Conservation (phyloP, 2,113 vertebrate species). For the Hydrolagus affinis region DNA sequence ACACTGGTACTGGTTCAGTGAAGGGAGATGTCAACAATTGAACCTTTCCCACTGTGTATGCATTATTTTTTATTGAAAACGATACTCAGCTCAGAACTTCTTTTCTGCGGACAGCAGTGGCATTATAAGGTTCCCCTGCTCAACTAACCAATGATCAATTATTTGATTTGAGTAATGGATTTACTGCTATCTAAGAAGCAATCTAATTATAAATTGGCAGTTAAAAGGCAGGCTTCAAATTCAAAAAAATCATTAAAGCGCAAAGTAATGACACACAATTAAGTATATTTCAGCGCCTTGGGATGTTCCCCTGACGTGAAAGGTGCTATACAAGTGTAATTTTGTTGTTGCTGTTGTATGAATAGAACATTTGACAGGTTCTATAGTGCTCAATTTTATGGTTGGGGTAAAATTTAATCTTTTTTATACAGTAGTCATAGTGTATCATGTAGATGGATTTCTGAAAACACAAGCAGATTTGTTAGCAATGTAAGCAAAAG, state of each 20-base stretch:
- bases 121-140: not conserved
- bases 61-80: too few relatives aligned
- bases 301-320: too few relatives aligned
- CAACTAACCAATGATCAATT: not conserved
- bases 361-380: not conserved
- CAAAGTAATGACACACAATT: slow-evolving; percentile 18
- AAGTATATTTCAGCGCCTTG: too few relatives aligned
- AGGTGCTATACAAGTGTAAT: too few relatives aligned
- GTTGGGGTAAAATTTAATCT: not conserved
- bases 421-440: not conserved
- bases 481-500: not conserved
- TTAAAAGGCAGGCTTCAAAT: not conserved
- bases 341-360: too few relatives aligned
- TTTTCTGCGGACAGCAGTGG: not conserved
- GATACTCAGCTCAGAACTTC: slow-evolving; percentile 28
- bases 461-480: not conserved
- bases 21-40: slow-evolving; percentile 19
- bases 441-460: not conserved
- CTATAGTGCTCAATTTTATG: not conserved
- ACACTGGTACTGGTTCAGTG: slow-evolving; percentile 37
- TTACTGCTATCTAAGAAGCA: not conserved
- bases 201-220: slow-evolving; percentile 25
- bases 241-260: not conserved
- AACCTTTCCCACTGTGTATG: not conserved
- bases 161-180: not conserved